phyloP scores from a whole-genome alignment of 1,140 invertebrate species.

The Rhynchophorus ferrugineus region DNA sequence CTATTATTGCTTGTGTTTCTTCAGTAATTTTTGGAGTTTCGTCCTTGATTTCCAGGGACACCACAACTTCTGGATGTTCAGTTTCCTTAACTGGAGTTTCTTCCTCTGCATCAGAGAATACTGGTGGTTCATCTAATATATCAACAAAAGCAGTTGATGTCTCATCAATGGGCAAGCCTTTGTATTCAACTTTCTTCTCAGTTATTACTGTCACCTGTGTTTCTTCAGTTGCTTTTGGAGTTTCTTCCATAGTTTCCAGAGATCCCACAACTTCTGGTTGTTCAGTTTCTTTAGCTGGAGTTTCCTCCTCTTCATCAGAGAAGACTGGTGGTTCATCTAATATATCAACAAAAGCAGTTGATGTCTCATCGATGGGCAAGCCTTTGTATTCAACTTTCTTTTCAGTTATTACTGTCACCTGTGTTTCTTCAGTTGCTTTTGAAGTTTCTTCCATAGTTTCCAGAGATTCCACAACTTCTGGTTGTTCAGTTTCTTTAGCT shows the following conservation, averaged over 20 bases:
- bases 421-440: too few relatives aligned
- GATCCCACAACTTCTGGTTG: background rate
- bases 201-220: background rate
- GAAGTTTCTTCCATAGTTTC: conserved; percentile 5
- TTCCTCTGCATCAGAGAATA: conserved; percentile 31
- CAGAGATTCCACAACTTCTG: background rate
- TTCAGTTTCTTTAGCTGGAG: background rate
- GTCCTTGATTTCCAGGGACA: background rate
- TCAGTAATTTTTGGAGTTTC: background rate
- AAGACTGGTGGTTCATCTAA: conserved; percentile 45
- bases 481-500: conserved; percentile 2
- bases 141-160: conserved; percentile 45
- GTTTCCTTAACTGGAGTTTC: background rate
- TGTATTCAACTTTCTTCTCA: conserved; percentile 31
- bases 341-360: conserved; percentile 45
- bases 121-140: conserved; percentile 47
- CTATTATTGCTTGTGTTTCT: background rate
- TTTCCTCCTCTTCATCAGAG: conserved; percentile 30
- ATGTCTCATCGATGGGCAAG: conserved; percentile 44
- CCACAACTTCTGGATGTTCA: background rate
- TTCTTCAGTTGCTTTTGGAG: background rate
- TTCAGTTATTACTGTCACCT: background rate
- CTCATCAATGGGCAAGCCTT: conserved; percentile 43
- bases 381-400: conserved; percentile 36
- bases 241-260: background rate